Evolutionary conservation across 2,797 vertebrate genomes (phyloP), one percentile per base, ranked within the genome.

Genomic region (Pitangus sulphuratus): DNA sequence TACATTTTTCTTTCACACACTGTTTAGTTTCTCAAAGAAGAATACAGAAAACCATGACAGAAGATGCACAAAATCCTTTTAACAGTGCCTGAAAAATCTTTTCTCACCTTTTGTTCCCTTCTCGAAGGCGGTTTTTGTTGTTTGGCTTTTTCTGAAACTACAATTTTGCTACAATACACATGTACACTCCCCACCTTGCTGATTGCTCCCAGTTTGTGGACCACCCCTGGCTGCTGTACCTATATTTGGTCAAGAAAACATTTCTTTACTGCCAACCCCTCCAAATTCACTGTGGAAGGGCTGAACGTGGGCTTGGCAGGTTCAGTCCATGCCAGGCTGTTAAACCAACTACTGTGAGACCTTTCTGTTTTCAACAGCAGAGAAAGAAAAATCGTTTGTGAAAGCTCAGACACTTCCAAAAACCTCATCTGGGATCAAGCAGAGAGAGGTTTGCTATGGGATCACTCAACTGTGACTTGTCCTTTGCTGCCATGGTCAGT

Each of bases 191-290:
- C 30, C 30, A 53, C 2, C 60, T 5, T 64, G 75, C 37, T 45
- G 56, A 66, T 0, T 60, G 53, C n/a, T 80, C 62, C 82, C 57
- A 22, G 21, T 39, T 48, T 45, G 39, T 10, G 14, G 20, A 53
- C 31, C 12, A 7, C 26, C 40, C 65, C 65, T 45, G 35, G 16
- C 56, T 87, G 56, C 66, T 44, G 7, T 11, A 40, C 1, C 33
- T 42, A n/a, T 21, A 51, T 19, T 35, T 2, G 2, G 20, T 26
- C 31, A 69, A 69, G 15, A 61, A 81, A 75, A 6, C 0, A 1
- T 25, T 28, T 47, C 53, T 28, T 74, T 48, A 14, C 79, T 12
- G 22, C 26, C 58, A 84, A 2, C 4, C 7, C 12, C 13, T 33
- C 18, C 54, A 44, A 0, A 0, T 11, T 40, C 40, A 54, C 15